Evolutionary conservation across 2,113 vertebrate species (phyloP), one percentile per base, ranked within the genome.

Genomic region (Tor tambroides): DNA sequence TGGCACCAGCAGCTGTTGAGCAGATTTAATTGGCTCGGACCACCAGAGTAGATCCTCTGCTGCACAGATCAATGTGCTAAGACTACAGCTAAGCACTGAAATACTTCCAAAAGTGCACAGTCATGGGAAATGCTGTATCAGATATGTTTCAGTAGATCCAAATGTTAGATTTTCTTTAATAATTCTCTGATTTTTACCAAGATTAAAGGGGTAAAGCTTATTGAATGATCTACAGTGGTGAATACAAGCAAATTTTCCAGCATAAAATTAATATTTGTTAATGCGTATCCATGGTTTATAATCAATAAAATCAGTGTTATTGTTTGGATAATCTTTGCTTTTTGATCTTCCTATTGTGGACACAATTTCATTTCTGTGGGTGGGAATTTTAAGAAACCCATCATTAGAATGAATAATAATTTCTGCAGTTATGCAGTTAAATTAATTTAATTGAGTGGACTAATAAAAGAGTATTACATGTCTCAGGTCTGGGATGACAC

Each of bases 401-500:
- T 46, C 43, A 46, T 46, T 17, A 5, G 4, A 15, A 51, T 17
- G 4, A 17, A 51, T 1, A 46, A 43, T 43, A 46, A 14, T 15
- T 51, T 51, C 3, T 51, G 49, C 17, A 71, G 4, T 71, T 9
- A 71, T 46, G 43, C 43, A 10, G 11, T 43, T 38, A 38, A 38
- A 46, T 46, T 46, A 12, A 32, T 43, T 10, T 51, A 46, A 19
- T 67, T 35, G 11, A 30, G 12, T 51, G 41, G 59, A 19, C 9
- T 23, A 14, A 75, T 56, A n/a, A 63, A 46, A 46, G 28, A 88
- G 38, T n/a, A 38, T 86, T 46, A 80, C 43, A 6, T 87, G 51
- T 92, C 87, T 80, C 43, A 99, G 98, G 96, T 98, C 82, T 99
- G 98, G 98, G 98, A 99, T 93, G 98, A 99, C 91, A 96, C 94